phyloP scores from a whole-genome alignment of 2,113 vertebrate species.

The Oncorhynchus mykiss region DNA sequence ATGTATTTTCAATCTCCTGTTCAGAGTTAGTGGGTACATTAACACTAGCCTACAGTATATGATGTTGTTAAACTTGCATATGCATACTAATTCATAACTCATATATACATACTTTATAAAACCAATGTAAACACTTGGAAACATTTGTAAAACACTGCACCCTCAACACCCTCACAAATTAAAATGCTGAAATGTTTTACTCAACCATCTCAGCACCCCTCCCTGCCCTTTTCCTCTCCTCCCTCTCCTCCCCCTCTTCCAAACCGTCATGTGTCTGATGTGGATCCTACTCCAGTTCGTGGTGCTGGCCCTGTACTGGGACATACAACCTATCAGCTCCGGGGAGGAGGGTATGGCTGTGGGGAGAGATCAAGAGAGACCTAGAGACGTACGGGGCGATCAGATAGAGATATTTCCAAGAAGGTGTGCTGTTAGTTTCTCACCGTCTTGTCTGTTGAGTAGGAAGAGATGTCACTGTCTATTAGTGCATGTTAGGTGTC shows the following conservation, averaged over 20 bases:
- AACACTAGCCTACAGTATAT: no score
- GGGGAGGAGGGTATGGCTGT: conserved; percentile 34
- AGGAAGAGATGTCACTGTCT: background rate
- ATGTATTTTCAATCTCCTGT: no score
- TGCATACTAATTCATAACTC: background rate
- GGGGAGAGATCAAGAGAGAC: conserved; percentile 57
- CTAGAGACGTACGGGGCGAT: conserved; percentile 54
- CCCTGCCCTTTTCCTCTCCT: no score
- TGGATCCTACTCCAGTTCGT: conserved; percentile 78
- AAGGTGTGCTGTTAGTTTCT: background rate
- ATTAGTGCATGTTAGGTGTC: background rate
- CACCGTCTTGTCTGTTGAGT: background rate
- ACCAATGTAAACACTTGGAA: background rate
- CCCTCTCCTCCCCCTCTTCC: no score
- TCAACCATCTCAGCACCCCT: background rate
- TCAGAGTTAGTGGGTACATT: no score
- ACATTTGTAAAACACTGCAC: background rate
- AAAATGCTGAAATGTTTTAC: background rate
- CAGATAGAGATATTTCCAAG: conserved; percentile 24
- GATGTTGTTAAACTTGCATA: no score
- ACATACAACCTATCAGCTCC: conserved; percentile 59
- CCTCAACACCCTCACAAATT: background rate
- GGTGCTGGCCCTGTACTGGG: conserved; percentile 72
- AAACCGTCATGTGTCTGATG: conserved; percentile 62
- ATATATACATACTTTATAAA: background rate